Evolutionary conservation across 2,113 vertebrate genomes (phyloP).

Genomic region (Microcebus murinus): DNA sequence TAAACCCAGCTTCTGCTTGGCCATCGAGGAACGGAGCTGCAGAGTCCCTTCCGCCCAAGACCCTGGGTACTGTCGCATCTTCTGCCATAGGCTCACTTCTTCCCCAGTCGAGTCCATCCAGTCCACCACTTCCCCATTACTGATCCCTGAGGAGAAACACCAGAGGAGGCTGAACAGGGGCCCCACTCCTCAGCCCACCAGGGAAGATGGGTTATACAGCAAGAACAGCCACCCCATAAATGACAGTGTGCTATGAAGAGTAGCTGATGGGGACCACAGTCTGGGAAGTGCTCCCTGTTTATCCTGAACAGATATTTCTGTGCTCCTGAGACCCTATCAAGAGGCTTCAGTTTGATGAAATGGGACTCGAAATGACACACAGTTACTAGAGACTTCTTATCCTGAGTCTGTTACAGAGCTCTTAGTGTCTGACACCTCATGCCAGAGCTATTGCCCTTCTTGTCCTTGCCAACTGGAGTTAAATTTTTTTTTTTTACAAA

Average conservation of each 20-base stretch:
- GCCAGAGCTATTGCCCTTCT: constrained; percentile 9
- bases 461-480: background rate
- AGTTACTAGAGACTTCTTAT: background rate
- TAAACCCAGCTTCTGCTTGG: constrained; percentile 85
- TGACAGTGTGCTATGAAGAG: background rate
- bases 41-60: constrained; percentile 98
- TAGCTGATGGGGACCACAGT: background rate
- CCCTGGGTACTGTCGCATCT: constrained; percentile 97
- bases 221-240: background rate
- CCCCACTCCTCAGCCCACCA: background rate
- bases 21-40: constrained; percentile 93
- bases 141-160: constrained; percentile 84
- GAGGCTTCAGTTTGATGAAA: background rate
- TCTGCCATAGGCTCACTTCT: constrained; percentile 96
- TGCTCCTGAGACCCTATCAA: background rate
- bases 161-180: constrained; percentile 55
- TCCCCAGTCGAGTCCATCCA: constrained; percentile 94
- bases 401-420: background rate
- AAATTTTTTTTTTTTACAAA: background rate
- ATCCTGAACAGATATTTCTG: background rate
- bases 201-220: background rate
- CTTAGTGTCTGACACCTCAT: background rate
- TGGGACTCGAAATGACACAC: background rate
- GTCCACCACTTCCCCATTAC: constrained; percentile 89
- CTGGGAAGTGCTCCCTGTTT: background rate